Evolutionary conservation across 35 echinoderm and acorn worm species (phyloP).

Genomic region (Amphiura filiformis): DNA sequence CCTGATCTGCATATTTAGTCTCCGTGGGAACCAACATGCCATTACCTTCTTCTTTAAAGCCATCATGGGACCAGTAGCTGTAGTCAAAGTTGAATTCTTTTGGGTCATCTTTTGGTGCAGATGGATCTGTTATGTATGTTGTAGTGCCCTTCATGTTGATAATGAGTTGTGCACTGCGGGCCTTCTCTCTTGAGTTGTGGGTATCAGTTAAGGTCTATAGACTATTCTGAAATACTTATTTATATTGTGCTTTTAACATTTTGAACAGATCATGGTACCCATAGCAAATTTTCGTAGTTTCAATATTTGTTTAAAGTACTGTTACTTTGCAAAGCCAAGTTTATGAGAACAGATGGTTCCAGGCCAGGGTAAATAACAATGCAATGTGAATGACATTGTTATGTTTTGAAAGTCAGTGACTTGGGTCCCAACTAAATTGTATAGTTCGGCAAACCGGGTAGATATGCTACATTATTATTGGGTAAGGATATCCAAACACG

Average conservation of each 20-base stretch:
- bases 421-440: no score
- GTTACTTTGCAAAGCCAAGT: not conserved
- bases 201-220: slow-evolving; percentile 58
- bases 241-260: not conserved
- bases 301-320: not conserved
- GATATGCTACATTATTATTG: no score
- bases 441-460: no score
- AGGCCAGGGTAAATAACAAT: no score
- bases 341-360: no score
- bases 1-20: slow-evolving; percentile 88
- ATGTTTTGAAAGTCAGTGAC: no score
- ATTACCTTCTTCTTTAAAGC: slow-evolving; percentile 56
- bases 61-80: slow-evolving; percentile 99
- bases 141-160: slow-evolving; percentile 84
- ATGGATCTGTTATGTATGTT: slow-evolving; percentile 81
- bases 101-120: slow-evolving; percentile 71
- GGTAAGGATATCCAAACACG: no score
- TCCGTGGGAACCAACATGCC: slow-evolving; percentile 51
- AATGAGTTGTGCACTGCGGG: slow-evolving; percentile 83
- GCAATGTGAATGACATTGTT: no score
- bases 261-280: not conserved
- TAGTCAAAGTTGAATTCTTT: slow-evolving; percentile 94
- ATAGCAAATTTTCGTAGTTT: not conserved
- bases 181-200: slow-evolving; percentile 93
- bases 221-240: not conserved